Evolutionary conservation across 2,797 vertebrate species (phyloP), one percentile per base, ranked within the genome.

Genomic region (Phataginus tetradactyla): DNA sequence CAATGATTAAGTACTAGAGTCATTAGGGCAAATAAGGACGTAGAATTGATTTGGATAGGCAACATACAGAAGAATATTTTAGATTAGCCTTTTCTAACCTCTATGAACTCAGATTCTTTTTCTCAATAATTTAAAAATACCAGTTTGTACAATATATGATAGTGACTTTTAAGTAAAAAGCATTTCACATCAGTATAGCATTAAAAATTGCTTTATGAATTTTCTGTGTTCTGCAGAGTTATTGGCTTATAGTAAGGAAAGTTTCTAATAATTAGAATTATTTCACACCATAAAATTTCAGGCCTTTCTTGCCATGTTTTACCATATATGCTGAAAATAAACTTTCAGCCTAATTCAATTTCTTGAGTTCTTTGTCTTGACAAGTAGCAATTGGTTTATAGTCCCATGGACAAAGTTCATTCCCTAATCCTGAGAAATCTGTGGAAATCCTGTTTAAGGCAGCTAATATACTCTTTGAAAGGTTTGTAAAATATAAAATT

Each of bases 291-390:
- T 80, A 80, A n/a, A 64, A 72, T 61, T 89, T 80, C 32, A 93
- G 29, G 17, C 2, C 69, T 51, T 84, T 57, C 51, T 1, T 93
- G 29, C 32, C 34, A 53, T 92, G 9, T 93, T 88, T 88, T 78
- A 53, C 83, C 39, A 55, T 15, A 32, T 72, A 75, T 34, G n/a
- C 71, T 84, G n/a, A 90, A 97, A 95, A 69, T 68, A 94, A 81
- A 79, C 13, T 78, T 84, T 89, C 29, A 42, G 23, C 96, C 34
- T 94, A 57, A 39, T 51, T 13, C 12, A 84, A 3, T 96, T 84
- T 83, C 20, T 63, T 87, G 21, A 84, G 13, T 97, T 95, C 14
- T n/a, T 86, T n/a, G 37, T 87, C 51, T 96, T 90, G 51, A 71
- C 51, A 77, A 87, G 21, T 63, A 71, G 59, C 37, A 94, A 64